Base-by-base conservation (phyloP, 2,797 vertebrate species). In the Hypotaenidia okinawae region DNA sequence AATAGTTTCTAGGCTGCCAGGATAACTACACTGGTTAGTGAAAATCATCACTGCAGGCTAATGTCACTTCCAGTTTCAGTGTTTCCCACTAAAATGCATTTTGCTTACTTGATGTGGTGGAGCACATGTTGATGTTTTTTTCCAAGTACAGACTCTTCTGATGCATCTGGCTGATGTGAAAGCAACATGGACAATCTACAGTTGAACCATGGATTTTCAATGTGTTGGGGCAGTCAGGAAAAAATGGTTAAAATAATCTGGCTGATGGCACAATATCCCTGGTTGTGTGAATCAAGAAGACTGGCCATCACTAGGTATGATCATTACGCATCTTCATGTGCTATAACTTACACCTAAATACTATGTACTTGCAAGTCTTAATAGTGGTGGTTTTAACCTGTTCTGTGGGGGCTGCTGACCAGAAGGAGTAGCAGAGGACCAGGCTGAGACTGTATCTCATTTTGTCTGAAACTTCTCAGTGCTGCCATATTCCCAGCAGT, bases 111-210 rank as follows among this genome's bases (percentile, higher is more conserved):
- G 24, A 39, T 32, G 10, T 64, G 16, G 2, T 37, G 66, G 27
- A 47, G 25, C 0, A 0, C 2, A 5, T 18, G 4, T 8, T 1
- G 3, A 10, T 47, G 5, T 59, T 80, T 76, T 76, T 85, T 83
- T 41, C 23, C 23, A 67, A 35, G 13, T 63, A n/a, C 9, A 41
- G 55, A 16, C 18, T 49, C 12, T 41, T 76, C 28, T 43, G 51
- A 23, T 76, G 21, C 16, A 27, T 54, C 47, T 59, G 21, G 13
- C 30, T 27, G 30, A 78, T n/a, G 13, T 35, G 21, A 45, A 87
- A 75, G 10, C 7, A 24, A 18, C 6, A 8, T 2, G 30, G 28
- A 76, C 35, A 69, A 67, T 21, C 11, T 30, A 16, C 2, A 3
- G 13, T 10, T 54, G 30, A 82, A n/a, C 15, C 30, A 28, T 7